Evolutionary conservation across 2,113 vertebrate genomes (phyloP).

Genomic region (Calyptomena viridis): DNA sequence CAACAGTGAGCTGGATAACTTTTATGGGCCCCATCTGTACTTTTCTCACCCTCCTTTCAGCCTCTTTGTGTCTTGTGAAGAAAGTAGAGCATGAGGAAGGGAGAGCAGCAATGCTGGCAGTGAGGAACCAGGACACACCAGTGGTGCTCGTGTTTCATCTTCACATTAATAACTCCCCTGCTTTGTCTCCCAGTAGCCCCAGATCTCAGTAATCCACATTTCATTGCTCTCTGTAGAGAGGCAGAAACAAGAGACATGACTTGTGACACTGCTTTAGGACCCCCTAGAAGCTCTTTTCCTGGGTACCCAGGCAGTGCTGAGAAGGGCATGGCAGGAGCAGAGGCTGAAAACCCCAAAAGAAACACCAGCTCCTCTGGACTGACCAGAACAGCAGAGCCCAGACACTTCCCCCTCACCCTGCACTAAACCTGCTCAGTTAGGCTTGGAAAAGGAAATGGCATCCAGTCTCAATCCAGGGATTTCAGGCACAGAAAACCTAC

Average conservation of each 20-base stretch:
- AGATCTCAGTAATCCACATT: neutral
- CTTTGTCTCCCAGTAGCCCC: neutral
- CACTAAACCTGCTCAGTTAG: neutral
- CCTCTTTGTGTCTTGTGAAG: neutral
- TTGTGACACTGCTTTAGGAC: neutral
- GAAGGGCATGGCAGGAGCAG: neutral
- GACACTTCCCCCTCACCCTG: neutral
- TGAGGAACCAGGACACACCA: neutral
- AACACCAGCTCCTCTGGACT: neutral
- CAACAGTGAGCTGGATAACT: neutral
- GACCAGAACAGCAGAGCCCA: neutral
- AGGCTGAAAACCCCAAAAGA: neutral
- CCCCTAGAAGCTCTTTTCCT: neutral
- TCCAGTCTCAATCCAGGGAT: neutral
- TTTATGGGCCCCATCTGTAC: neutral
- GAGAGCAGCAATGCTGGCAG: neutral
- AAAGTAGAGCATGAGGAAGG: neutral
- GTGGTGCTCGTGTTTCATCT: accelerated
- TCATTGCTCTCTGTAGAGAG: neutral
- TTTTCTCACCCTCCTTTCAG: neutral
- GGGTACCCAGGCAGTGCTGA: neutral
- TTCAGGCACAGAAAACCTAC: neutral
- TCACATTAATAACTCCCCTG: neutral
- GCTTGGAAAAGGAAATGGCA: neutral
- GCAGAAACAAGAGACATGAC: neutral